A percentile compares a stretch with the other conserved stretches of the same genome.
These are phyloP conservation scores for Chiloscyllium punctatum DNA, from an alignment of 2,797 vertebrate genomes.

Conservation along the genomic window DNA sequence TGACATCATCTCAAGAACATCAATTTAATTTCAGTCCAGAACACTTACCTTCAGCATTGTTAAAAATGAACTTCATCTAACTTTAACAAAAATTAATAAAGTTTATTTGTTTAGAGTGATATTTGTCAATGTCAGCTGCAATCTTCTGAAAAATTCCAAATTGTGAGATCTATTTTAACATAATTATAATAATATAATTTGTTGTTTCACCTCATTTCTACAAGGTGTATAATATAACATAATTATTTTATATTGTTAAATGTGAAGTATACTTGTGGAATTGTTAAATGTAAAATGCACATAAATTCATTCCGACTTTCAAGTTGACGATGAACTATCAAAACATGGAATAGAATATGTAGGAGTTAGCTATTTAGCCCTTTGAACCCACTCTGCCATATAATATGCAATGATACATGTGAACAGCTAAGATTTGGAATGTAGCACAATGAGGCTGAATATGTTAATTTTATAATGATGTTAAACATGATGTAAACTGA, in stretches of 20 bases:
- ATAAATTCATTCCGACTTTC: too few relatives aligned
- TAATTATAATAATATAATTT: not conserved
- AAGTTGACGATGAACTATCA: too few relatives aligned
- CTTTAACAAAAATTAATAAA: not conserved
- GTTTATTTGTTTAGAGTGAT: not conserved
- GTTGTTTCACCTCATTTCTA: not conserved
- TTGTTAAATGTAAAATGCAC: too few relatives aligned
- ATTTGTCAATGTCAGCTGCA: not conserved
- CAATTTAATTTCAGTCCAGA: not conserved
- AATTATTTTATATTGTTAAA: too few relatives aligned
- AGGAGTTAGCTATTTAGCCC: too few relatives aligned
- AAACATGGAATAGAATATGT: too few relatives aligned
- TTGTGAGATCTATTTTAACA: not conserved
- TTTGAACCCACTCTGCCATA: too few relatives aligned
- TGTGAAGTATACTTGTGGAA: too few relatives aligned
- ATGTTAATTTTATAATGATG: too few relatives aligned
- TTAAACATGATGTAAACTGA: too few relatives aligned
- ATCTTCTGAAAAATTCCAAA: not conserved
- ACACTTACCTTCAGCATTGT: not conserved
- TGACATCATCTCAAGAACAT: not conserved
- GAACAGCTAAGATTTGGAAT: not conserved
- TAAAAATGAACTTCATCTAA: not conserved
- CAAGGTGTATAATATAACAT: too few relatives aligned
- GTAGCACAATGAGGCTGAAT: too few relatives aligned
- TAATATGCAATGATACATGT: not conserved